Evolutionary conservation across 2,113 vertebrate genomes (phyloP).

Genomic region (Plestiodon gilberti): DNA sequence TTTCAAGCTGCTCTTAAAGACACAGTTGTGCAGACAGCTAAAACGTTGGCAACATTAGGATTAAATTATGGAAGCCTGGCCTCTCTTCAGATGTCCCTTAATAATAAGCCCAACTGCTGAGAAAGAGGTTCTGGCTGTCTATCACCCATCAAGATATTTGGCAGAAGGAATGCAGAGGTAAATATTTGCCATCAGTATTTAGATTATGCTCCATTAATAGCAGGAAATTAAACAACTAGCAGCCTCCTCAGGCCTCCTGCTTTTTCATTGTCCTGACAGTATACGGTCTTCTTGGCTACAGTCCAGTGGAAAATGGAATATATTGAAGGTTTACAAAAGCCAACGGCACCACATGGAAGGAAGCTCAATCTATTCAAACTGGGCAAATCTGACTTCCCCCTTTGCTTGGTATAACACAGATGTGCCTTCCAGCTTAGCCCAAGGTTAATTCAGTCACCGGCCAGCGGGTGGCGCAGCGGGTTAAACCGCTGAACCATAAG

Average conservation of each 20-base stretch:
- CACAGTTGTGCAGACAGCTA: neutral
- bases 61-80: neutral
- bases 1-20: neutral
- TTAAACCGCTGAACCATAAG: too few species aligned
- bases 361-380: neutral
- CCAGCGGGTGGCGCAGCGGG: too few species aligned
- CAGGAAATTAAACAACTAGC: conserved; percentile 36
- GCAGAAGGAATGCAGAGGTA: conserved; percentile 24
- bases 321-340: neutral
- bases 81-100: neutral
- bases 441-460: too few species aligned
- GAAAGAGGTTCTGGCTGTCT: conserved; percentile 5
- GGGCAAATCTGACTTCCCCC: too few species aligned
- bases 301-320: neutral
- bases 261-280: conserved; percentile 26
- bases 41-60: neutral
- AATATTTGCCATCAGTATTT: conserved; percentile 48
- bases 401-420: too few species aligned
- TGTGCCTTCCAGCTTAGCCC: too few species aligned
- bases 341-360: neutral
- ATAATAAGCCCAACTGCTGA: conserved; percentile 19
- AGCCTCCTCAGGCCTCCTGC: conserved; percentile 4
- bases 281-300: conserved; percentile 1
- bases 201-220: conserved; percentile 45
- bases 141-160: neutral